A percentile compares a stretch with the other conserved stretches of the same genome.
phyloP scores from a whole-genome alignment of 2,797 vertebrate genomes.

The Anguilla obscura region DNA sequence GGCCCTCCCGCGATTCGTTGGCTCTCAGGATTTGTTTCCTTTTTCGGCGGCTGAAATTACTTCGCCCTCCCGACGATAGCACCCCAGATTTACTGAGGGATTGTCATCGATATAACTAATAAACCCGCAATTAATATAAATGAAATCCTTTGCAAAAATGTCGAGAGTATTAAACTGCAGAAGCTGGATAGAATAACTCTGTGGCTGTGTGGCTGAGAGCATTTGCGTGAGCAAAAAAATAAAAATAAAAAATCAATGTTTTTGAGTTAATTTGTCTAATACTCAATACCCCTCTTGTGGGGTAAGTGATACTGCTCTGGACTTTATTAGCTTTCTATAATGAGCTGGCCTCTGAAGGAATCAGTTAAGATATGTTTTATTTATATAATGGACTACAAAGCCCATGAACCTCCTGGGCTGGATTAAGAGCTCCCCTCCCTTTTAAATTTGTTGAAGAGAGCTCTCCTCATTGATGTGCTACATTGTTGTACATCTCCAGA shows the following conservation, averaged over 20 bases:
- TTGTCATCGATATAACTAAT: neutral
- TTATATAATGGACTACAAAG: neutral
- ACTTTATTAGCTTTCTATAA: neutral
- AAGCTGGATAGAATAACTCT: neutral
- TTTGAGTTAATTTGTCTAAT: neutral
- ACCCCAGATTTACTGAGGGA: neutral
- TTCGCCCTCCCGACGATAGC: neutral
- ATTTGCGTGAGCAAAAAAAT: neutral
- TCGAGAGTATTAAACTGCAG: neutral
- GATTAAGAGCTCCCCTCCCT: neutral
- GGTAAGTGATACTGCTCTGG: neutral
- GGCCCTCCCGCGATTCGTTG: neutral
- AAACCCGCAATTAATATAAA: neutral
- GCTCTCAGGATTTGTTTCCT: neutral
- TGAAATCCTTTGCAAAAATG: neutral
- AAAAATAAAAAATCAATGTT: neutral
- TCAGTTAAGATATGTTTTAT: neutral
- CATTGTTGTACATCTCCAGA: neutral
- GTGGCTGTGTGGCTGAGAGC: neutral
- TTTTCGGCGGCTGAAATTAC: neutral
- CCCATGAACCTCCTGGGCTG: neutral
- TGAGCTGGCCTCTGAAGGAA: neutral
- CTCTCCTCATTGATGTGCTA: neutral
- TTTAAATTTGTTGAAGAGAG: neutral
- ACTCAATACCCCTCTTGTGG: neutral